A percentile compares a stretch with the other conserved stretches of the same genome.
phyloP scores from a whole-genome alignment of 2,113 vertebrate species.

The Muscicapa adusta region DNA sequence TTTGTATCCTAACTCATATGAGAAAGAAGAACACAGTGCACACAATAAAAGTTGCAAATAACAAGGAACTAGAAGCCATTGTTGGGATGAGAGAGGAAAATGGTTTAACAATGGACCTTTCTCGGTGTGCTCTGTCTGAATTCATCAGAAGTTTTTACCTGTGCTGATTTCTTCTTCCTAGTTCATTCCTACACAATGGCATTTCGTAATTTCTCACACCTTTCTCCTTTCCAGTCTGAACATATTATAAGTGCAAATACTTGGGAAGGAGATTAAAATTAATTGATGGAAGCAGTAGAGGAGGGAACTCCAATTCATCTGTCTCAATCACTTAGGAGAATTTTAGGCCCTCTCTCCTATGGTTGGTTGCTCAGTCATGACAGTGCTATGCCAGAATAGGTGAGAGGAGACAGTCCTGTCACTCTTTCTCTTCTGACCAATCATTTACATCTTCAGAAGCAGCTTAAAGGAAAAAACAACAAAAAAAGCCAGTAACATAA shows the following conservation, averaged over 20 bases:
- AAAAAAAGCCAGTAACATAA: not conserved
- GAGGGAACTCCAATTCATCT: not conserved
- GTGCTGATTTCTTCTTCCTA: not conserved
- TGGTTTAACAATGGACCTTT: not conserved
- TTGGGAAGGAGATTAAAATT: not conserved
- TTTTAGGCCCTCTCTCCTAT: not conserved
- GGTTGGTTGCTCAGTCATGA: not conserved
- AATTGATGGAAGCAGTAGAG: not conserved
- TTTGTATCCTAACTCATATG: not conserved
- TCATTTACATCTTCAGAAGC: not conserved
- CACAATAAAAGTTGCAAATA: not conserved
- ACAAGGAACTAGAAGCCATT: not conserved
- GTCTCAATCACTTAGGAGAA: not conserved
- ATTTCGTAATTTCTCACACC: not conserved
- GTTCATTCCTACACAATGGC: not conserved
- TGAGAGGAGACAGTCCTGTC: not conserved
- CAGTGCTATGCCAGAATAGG: not conserved
- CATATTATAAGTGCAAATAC: not conserved
- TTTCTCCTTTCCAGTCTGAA: not conserved
- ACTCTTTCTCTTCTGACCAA: not conserved
- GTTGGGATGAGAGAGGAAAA: not conserved
- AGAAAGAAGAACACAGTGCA: not conserved
- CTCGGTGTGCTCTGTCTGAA: not conserved
- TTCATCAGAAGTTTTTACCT: not conserved
- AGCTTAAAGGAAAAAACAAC: not conserved